phyloP scores from a whole-genome alignment of 2,797 vertebrate genomes.

The Sternotherus odoratus region DNA sequence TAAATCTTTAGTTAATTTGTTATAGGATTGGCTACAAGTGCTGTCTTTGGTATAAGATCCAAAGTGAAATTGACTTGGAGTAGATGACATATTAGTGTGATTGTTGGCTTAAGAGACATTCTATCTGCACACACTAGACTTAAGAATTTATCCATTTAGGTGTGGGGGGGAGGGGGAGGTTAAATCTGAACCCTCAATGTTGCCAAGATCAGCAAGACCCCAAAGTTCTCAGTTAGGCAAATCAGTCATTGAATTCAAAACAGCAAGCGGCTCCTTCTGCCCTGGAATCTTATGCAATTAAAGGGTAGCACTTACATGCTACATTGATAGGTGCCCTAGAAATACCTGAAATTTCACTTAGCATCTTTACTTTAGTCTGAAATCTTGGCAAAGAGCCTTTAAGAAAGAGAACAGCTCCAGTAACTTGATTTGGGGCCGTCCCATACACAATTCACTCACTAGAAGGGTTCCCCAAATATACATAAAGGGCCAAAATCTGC shows the following conservation, averaged over 20 bases:
- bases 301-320: neutral
- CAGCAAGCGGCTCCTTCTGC: neutral
- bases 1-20: neutral
- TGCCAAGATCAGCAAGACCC: neutral
- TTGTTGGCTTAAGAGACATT: neutral
- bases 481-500: neutral
- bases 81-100: neutral
- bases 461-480: neutral
- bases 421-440: no score
- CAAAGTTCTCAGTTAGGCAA: neutral
- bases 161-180: neutral
- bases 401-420: neutral
- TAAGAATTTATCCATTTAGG: neutral
- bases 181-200: neutral
- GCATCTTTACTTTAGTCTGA: neutral
- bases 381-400: neutral
- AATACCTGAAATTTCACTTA: neutral
- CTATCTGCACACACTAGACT: neutral
- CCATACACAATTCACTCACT: neutral
- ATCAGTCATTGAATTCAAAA: neutral
- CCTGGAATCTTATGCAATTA: neutral
- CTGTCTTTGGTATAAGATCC: neutral
- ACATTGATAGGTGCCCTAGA: neutral
- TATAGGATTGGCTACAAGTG: neutral
- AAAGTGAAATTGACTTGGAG: neutral